Evolutionary conservation across 2,888 invertebrate species (phyloP), one percentile per base, ranked within the genome.

Genomic region (Oxystoma pomonae): DNA sequence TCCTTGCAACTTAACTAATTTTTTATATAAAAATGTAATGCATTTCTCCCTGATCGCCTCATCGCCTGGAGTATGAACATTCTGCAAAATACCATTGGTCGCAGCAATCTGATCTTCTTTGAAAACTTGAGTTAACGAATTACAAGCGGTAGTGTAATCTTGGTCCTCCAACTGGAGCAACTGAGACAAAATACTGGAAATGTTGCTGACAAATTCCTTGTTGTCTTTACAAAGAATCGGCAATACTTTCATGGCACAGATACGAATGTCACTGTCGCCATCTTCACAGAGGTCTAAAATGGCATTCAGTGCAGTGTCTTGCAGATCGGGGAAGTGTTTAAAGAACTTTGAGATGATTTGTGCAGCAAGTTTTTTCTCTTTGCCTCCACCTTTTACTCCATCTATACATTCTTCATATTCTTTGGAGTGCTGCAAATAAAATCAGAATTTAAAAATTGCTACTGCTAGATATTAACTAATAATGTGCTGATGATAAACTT

Each of bases 321-420:
- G 87, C 63, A 93, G 82, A 66, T 85, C 85, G 5, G 97, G 96
- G 79, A 98, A 98, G 79, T 90, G 87, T 76, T 92, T 94, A 78
- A 96, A 96, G 82, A 97, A 98, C 80, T 94, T 89, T 1, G 94
- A 91, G 76, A 98, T 96, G 73, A 98, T 96, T 79, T 98, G 97
- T 1, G 96, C 94, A 2, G 97, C 94, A 68, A 98, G 81, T 62
- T 93, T 88, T 78, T 98, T 98, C 76, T 96, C 96, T 73, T 92
- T 94, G 55, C 91, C 87, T 0, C 89, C 88, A 21, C 96, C 95
- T 81, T 94, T 95, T 0, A 94, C 92, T 51, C 94, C 94, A 62
- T 89, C 88, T 58, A 98, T 81, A 73, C 96, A 95, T 77, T 92
- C 91, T 70, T 90, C 80, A 78, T 93, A 98, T 78, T 95, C 94